Conservation (phyloP, 1,140 invertebrate genomes). For the Drosophila pruinosa region DNA sequence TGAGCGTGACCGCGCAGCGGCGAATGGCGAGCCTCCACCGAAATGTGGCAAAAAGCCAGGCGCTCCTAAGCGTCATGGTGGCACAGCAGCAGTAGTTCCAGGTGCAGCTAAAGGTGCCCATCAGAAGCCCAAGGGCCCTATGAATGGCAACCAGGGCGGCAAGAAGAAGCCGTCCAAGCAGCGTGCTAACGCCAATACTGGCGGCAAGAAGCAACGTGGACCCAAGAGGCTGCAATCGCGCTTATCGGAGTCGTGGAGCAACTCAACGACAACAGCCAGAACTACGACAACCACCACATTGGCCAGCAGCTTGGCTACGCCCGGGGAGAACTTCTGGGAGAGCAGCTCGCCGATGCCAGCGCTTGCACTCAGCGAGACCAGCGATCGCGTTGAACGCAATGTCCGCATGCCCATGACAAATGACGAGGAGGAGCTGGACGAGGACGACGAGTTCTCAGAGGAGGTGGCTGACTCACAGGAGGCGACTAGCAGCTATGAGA, state of each 20-base stretch:
- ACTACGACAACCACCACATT: conserved; percentile 37
- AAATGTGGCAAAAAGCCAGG: conserved; percentile 58
- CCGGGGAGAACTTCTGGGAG: conserved; percentile 40
- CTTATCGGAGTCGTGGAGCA: neutral
- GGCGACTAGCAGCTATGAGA: conserved; percentile 65
- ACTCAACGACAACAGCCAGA: conserved; percentile 4
- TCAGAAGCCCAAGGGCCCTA: conserved; percentile 9
- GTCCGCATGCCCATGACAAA: conserved; percentile 42
- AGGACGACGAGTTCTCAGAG: conserved; percentile 39
- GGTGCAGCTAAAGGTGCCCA: conserved; percentile 24
- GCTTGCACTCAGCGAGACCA: conserved; percentile 62
- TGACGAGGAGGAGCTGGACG: conserved; percentile 43
- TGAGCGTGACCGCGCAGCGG: conserved; percentile 41
- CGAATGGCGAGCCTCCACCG: conserved; percentile 41
- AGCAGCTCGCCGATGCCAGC: conserved; percentile 68
- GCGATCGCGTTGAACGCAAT: conserved; percentile 74
- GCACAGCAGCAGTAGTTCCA: neutral
- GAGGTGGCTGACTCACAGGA: conserved; percentile 48
- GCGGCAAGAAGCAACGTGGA: conserved; percentile 33
- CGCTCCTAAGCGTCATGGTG: neutral
- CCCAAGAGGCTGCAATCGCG: conserved; percentile 37
- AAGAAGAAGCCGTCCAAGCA: conserved; percentile 49
- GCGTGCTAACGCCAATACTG: conserved; percentile 12
- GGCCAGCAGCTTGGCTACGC: conserved; percentile 60
- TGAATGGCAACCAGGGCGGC: conserved; percentile 10